phyloP scores from a whole-genome alignment of 2,113 vertebrate species.

The Dasyurus viverrinus region DNA sequence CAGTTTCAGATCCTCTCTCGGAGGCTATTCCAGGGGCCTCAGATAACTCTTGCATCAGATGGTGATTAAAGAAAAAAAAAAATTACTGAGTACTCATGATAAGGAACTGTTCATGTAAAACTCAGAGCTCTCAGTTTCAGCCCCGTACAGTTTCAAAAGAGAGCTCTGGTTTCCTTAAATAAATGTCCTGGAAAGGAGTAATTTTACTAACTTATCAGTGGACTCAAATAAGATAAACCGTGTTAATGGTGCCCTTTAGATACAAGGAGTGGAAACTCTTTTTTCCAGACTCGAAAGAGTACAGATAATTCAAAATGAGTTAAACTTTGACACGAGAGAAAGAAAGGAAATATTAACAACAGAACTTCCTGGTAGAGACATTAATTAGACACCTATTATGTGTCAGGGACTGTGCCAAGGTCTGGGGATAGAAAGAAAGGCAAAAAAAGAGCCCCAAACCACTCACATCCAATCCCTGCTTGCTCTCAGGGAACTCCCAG shows the following conservation, averaged over 20 bases:
- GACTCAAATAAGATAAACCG: not conserved
- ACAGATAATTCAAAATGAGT: not conserved
- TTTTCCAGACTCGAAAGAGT: not conserved
- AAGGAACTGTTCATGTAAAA: slow-evolving; percentile 20
- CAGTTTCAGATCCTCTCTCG: slow-evolving; percentile 44
- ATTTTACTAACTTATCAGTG: not conserved
- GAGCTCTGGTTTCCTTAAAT: not conserved
- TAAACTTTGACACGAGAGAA: not conserved
- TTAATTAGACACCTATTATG: not conserved
- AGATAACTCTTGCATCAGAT: slow-evolving; percentile 54
- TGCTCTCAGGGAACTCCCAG: not conserved
- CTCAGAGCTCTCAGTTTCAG: slow-evolving; percentile 20
- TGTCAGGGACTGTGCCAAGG: not conserved
- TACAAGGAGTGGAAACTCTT: not conserved
- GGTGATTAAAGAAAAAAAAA: slow-evolving; percentile 47
- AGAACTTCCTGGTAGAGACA: not conserved
- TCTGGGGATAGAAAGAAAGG: not conserved
- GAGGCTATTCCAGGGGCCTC: not conserved
- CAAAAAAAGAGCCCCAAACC: too few species aligned
- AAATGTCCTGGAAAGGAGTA: not conserved
- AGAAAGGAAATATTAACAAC: not conserved
- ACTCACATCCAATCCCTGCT: not conserved
- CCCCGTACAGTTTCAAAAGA: not conserved
- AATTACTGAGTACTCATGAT: slow-evolving; percentile 36
- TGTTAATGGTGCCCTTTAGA: not conserved